A percentile compares a stretch with the other conserved stretches of the same genome.
Conservation (phyloP, 2,113 vertebrate species). For the Cathartes aura region DNA sequence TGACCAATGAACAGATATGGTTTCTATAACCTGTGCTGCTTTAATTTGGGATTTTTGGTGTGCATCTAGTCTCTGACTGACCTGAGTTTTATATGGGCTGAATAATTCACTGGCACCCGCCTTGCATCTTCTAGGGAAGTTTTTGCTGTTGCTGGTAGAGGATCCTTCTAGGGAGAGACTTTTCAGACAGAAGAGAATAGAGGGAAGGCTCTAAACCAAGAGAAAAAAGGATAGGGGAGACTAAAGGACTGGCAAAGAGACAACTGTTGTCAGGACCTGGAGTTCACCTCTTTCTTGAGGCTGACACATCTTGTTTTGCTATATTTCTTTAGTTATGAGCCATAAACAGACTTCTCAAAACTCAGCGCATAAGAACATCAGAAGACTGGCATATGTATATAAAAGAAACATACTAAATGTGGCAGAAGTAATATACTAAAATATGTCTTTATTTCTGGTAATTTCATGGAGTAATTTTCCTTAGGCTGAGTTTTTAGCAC, state of each 20-base stretch:
- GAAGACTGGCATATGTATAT: background rate
- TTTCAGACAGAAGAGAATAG: background rate
- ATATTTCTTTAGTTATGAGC: background rate
- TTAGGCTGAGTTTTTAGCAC: background rate
- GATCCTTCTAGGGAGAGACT: background rate
- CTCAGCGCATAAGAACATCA: background rate
- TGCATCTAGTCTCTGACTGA: background rate
- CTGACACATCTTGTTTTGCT: background rate
- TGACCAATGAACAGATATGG: fast-evolving
- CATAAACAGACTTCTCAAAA: background rate
- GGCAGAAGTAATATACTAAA: background rate
- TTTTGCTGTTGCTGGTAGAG: background rate
- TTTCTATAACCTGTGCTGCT: background rate
- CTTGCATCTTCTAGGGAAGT: background rate
- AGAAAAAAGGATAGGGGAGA: fast-evolving
- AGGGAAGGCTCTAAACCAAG: background rate
- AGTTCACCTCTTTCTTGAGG: background rate
- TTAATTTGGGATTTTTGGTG: background rate
- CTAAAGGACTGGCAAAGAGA: background rate
- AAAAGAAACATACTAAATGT: background rate
- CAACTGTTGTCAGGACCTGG: background rate
- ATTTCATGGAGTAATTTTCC: background rate
- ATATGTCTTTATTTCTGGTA: background rate
- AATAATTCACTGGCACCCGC: background rate
- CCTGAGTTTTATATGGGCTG: background rate